Evolutionary conservation across 2,797 vertebrate species (phyloP).

Genomic region (Tinamus major): DNA sequence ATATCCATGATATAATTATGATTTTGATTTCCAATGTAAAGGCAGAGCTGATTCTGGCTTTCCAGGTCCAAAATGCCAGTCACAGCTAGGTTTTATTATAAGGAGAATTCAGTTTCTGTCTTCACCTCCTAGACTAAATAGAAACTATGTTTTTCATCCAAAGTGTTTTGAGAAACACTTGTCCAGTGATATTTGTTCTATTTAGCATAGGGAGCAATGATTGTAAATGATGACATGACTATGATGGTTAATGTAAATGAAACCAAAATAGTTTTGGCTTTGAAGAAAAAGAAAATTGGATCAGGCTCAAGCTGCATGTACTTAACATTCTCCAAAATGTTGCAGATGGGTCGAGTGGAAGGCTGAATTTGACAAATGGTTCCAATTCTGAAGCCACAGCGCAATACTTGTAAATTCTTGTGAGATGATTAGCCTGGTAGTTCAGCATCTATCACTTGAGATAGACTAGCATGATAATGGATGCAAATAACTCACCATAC

Average conservation of each 20-base stretch:
- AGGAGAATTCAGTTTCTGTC: not conserved
- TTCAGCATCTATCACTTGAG: slow-evolving; percentile 10
- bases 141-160: not conserved
- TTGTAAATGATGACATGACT: not conserved
- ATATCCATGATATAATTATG: not conserved
- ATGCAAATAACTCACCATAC: not conserved
- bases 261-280: not conserved
- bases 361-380: not conserved
- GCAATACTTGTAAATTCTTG: slow-evolving; percentile 3
- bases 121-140: not conserved
- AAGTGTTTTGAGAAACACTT: not conserved
- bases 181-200: not conserved
- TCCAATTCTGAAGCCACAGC: not conserved
- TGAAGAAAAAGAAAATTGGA: not conserved
- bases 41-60: not conserved
- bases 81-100: not conserved
- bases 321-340: slow-evolving; percentile 1
- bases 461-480: not conserved
- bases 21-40: not conserved
- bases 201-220: not conserved
- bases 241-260: not conserved
- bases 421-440: not conserved
- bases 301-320: not conserved
- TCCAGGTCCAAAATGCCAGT: not conserved
- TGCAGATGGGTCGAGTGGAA: not conserved